Evolutionary conservation across 2,888 invertebrate species (phyloP).

Genomic region (Invenusta paracnida): DNA sequence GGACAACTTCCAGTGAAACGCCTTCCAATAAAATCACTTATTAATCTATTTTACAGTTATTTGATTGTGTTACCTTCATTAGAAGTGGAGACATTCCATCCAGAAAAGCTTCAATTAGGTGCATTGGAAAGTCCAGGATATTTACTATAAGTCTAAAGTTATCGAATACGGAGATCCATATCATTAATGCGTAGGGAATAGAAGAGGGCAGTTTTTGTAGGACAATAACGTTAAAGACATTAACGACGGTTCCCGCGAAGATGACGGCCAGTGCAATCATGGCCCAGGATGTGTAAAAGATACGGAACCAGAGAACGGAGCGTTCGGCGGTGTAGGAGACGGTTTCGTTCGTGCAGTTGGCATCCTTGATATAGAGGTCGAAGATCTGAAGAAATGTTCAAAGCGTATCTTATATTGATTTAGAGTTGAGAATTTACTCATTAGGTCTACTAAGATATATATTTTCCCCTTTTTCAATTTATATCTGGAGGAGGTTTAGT

Average conservation of each 20-base stretch:
- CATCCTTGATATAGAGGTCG: conserved; percentile 21
- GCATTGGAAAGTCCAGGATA: conserved; percentile 36
- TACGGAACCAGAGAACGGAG: conserved; percentile 33
- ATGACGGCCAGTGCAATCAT: conserved; percentile 20
- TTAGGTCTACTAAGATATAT: no score
- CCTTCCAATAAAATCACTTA: no score
- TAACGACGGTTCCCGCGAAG: conserved; percentile 9
- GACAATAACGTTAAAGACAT: neutral
- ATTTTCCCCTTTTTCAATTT: no score
- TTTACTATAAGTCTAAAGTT: conserved; percentile 25
- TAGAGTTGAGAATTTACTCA: no score
- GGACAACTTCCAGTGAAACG: no score
- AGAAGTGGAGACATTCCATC: conserved; percentile 31
- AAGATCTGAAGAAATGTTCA: conserved; percentile 8
- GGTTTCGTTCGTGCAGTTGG: conserved; percentile 20
- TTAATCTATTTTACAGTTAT: no score
- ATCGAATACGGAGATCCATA: conserved; percentile 38
- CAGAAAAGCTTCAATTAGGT: conserved; percentile 36
- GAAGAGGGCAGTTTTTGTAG: conserved; percentile 17
- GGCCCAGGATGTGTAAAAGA: neutral
- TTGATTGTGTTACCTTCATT: conserved; percentile 8
- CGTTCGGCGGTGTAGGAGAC: neutral
- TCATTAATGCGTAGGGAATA: conserved; percentile 39
- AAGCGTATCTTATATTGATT: no score
- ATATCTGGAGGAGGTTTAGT: no score